Evolutionary conservation across 2,113 vertebrate species (phyloP).

Genomic region (Choloepus hoffmanni): DNA sequence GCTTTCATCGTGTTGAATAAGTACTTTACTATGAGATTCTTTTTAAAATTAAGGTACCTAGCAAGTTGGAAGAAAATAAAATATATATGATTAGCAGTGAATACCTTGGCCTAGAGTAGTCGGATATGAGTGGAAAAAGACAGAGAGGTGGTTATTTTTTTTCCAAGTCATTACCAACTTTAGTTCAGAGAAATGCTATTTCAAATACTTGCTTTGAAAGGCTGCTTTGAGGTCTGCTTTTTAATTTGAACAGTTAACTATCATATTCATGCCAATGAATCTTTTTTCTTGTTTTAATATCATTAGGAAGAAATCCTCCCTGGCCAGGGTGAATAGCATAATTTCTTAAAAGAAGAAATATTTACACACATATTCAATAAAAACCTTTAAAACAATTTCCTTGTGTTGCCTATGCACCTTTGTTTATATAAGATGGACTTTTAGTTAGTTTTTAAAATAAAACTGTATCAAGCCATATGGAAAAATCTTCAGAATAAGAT

Average conservation of each 20-base stretch:
- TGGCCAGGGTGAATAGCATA: slow-evolving; percentile 67
- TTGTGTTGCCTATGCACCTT: slow-evolving; percentile 70
- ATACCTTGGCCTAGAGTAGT: slow-evolving; percentile 57
- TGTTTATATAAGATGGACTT: slow-evolving; percentile 82
- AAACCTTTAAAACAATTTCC: slow-evolving; percentile 74
- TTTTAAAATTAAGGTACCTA: slow-evolving; percentile 81
- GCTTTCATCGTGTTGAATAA: slow-evolving; percentile 78
- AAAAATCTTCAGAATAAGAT: slow-evolving; percentile 83
- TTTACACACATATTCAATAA: slow-evolving; percentile 78
- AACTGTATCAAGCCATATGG: slow-evolving; percentile 76
- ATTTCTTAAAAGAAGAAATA: slow-evolving; percentile 79
- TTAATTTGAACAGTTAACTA: slow-evolving; percentile 81
- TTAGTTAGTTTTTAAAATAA: slow-evolving; percentile 66
- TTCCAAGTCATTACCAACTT: slow-evolving; percentile 76
- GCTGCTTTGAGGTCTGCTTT: slow-evolving; percentile 79
- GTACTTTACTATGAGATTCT: slow-evolving; percentile 74
- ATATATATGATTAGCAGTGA: slow-evolving; percentile 82
- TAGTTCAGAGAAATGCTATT: slow-evolving; percentile 78
- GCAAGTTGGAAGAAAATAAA: slow-evolving; percentile 82
- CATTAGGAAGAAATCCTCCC: slow-evolving; percentile 78
- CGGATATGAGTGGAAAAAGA: slow-evolving; percentile 69
- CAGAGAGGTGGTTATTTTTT: not conserved
- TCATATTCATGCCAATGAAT: slow-evolving; percentile 74
- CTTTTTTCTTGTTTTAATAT: slow-evolving; percentile 74
- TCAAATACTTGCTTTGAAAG: slow-evolving; percentile 76